phyloP scores from a whole-genome alignment of 2,888 invertebrate genomes.

The Lasioglossum figueresi region DNA sequence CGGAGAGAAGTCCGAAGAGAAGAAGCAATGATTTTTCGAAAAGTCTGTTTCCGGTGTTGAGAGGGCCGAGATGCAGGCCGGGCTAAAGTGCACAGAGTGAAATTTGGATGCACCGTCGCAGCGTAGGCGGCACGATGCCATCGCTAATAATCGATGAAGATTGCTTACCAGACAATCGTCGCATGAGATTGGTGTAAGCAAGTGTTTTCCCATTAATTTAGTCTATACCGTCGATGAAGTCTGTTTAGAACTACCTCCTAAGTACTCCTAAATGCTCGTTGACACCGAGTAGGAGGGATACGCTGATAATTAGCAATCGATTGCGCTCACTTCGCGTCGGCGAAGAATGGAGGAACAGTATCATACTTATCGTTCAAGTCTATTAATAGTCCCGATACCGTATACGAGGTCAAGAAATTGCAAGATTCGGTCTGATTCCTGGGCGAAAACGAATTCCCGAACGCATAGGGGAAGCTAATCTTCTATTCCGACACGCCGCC shows the following conservation, averaged over 20 bases:
- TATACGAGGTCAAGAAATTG: slow-evolving; percentile 19
- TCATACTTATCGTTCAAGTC: slow-evolving; percentile 23
- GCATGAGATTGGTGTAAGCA: slow-evolving; percentile 15
- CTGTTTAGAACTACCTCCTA: slow-evolving; percentile 19
- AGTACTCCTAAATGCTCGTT: slow-evolving; percentile 15
- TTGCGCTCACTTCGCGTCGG: slow-evolving; percentile 3
- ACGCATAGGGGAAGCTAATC: slow-evolving; percentile 6
- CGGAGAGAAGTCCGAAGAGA: not conserved
- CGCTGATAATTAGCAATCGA: slow-evolving; percentile 13
- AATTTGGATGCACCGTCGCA: slow-evolving; percentile 1
- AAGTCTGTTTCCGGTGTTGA: not conserved
- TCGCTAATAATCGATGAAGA: slow-evolving; percentile 19
- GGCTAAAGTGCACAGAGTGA: not conserved
- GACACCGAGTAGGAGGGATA: slow-evolving; percentile 2
- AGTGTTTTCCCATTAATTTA: slow-evolving; percentile 22
- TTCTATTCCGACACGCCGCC: not conserved
- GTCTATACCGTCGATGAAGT: slow-evolving; percentile 18
- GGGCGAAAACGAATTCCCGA: not conserved
- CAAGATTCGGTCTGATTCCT: slow-evolving; percentile 18
- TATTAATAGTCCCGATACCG: slow-evolving; percentile 23
- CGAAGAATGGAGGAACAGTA: slow-evolving; percentile 13
- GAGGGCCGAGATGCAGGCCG: not conserved
- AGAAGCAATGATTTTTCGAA: not conserved
- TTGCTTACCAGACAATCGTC: slow-evolving; percentile 15
- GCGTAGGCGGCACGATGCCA: not conserved